These are phyloP conservation scores for Acanthosepion lycidas DNA, from an alignment of 2,888 invertebrate species.

Conservation along the genomic window DNA sequence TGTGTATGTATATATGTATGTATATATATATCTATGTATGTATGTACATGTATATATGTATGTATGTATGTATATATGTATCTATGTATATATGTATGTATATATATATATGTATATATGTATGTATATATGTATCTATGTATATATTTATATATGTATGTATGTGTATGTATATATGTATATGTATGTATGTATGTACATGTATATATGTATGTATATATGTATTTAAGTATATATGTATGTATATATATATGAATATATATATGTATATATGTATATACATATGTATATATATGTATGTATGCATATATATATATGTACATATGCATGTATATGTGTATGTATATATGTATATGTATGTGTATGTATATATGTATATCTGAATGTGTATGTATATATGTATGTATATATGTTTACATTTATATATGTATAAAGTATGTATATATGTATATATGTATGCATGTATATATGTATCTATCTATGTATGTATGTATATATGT, in stretches of 20 bases:
- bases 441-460: neutral
- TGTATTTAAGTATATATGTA: neutral
- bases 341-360: neutral
- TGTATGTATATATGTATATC: neutral
- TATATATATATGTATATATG: no score
- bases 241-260: neutral
- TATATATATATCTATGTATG: neutral
- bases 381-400: neutral
- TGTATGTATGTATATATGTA: neutral
- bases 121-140: no score
- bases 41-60: neutral
- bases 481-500: neutral
- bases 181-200: neutral
- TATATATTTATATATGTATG: no score
- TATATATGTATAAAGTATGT: no score
- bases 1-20: neutral
- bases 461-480: neutral
- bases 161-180: no score
- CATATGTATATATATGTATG: neutral
- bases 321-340: neutral
- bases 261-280: neutral
- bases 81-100: no score
- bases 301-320: neutral
- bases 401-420: neutral
- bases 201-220: neutral